phyloP scores from a whole-genome alignment of 2,797 vertebrate genomes.

The Pelobates cultripes region DNA sequence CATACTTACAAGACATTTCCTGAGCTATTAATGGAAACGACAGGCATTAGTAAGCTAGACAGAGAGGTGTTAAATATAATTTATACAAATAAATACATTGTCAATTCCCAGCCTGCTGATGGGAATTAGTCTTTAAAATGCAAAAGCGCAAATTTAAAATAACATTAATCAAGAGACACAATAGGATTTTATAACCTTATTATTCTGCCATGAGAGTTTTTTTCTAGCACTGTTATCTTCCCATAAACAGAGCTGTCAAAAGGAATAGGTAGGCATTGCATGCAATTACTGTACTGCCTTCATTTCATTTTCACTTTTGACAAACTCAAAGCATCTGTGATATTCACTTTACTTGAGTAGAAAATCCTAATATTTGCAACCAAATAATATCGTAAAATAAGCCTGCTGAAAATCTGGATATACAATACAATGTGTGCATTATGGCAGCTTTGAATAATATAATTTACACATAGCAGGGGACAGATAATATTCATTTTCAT shows the following conservation, averaged over 20 bases:
- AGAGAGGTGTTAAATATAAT: background rate
- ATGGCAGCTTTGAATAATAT: background rate
- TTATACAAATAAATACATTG: background rate
- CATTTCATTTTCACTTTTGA: slow-evolving; percentile 25
- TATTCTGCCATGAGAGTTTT: slow-evolving; percentile 15
- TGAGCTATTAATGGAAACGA: no score
- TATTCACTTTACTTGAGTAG: slow-evolving; percentile 5
- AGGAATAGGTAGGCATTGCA: slow-evolving; percentile 5
- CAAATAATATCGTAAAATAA: background rate
- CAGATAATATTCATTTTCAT: no score
- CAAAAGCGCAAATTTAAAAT: slow-evolving; percentile 15
- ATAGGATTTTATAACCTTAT: slow-evolving; percentile 15
- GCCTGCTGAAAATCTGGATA: background rate
- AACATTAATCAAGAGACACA: slow-evolving; percentile 32
- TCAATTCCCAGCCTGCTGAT: background rate
- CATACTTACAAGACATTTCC: no score
- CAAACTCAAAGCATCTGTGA: slow-evolving; percentile 20
- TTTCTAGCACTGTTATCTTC: slow-evolving; percentile 6
- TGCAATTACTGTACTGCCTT: slow-evolving; percentile 16
- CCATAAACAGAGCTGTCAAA: slow-evolving; percentile 32
- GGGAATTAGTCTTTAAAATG: slow-evolving; percentile 14
- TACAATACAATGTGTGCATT: background rate
- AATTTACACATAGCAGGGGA: no score
- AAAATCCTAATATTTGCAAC: background rate
- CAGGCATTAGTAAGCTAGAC: no score